Conservation (phyloP, 2,797 vertebrate genomes). For the Rhincodon typus region DNA sequence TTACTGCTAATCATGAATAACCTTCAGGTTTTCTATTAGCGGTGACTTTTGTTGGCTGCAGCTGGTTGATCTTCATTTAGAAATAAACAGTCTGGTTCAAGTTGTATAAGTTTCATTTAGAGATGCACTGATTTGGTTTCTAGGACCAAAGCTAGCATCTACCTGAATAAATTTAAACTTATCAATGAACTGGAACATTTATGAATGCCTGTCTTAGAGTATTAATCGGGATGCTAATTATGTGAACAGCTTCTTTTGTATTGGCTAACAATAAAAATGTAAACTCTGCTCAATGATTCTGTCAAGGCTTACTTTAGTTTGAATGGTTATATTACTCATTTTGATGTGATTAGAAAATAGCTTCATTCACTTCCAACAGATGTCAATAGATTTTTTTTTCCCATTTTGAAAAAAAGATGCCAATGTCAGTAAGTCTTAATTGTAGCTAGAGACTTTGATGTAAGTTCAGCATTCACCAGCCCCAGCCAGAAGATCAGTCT, state of each 20-base stretch:
- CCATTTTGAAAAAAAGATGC: no score
- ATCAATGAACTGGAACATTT: background rate
- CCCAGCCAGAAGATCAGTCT: background rate
- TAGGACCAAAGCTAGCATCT: background rate
- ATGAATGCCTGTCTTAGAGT: background rate
- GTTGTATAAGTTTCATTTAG: background rate
- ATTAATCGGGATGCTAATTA: background rate
- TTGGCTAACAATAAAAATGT: background rate
- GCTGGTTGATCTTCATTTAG: conserved; percentile 20
- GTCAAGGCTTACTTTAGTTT: background rate
- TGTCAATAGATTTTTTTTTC: background rate
- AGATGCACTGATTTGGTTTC: background rate
- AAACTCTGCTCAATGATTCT: background rate
- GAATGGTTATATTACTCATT: background rate
- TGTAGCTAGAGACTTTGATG: background rate
- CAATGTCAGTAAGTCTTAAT: no score
- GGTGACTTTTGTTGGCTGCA: conserved; percentile 14
- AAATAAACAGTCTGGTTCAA: background rate
- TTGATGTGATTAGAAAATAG: conserved; percentile 11
- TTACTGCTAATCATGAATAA: background rate
- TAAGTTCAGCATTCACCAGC: background rate
- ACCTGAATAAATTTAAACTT: background rate
- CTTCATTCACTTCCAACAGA: background rate
- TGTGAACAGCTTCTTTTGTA: background rate
- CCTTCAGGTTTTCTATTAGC: conserved; percentile 18